Percentiles rank a stretch among this genome's conserved stretches.
Conservation (phyloP, 1,140 invertebrate genomes). For the Maniola jurtina region DNA sequence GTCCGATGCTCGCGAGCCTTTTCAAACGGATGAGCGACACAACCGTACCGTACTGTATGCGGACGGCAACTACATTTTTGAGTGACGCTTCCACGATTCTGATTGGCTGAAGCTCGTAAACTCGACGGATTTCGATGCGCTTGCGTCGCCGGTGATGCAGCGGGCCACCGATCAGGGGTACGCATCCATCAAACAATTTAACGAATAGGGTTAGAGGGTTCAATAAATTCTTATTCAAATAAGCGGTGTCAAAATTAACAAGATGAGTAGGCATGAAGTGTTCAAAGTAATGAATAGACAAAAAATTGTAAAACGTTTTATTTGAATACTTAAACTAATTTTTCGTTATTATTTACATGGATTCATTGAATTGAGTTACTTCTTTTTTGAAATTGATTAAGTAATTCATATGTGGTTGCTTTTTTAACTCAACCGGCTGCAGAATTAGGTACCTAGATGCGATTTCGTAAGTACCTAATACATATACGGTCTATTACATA, state of each 20-base stretch:
- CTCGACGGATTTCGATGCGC: constrained; percentile 29
- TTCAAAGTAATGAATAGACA: neutral
- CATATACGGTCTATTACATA: too few species aligned
- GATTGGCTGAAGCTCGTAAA: constrained; percentile 37
- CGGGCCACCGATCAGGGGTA: constrained; percentile 24
- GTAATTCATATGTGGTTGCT: too few species aligned
- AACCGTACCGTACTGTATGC: constrained; percentile 33
- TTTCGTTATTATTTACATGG: too few species aligned
- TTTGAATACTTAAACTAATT: neutral
- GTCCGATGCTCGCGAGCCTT: constrained; percentile 13
- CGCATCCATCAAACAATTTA: constrained; percentile 37
- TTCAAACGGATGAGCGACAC: constrained; percentile 20
- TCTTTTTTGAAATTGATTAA: too few species aligned
- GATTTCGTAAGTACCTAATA: too few species aligned
- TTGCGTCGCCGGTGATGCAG: constrained; percentile 42
- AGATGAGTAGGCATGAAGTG: constrained; percentile 22
- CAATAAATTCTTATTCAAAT: constrained; percentile 27
- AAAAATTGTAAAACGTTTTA: neutral
- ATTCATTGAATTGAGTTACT: too few species aligned
- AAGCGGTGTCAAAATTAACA: constrained; percentile 26
- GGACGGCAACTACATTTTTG: constrained; percentile 42
- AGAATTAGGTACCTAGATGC: too few species aligned
- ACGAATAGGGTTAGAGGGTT: constrained; percentile 26
- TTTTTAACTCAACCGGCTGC: too few species aligned
- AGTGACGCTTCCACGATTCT: constrained; percentile 29